phyloP scores from a whole-genome alignment of 2,797 vertebrate species.

The Simalia tracyae region DNA sequence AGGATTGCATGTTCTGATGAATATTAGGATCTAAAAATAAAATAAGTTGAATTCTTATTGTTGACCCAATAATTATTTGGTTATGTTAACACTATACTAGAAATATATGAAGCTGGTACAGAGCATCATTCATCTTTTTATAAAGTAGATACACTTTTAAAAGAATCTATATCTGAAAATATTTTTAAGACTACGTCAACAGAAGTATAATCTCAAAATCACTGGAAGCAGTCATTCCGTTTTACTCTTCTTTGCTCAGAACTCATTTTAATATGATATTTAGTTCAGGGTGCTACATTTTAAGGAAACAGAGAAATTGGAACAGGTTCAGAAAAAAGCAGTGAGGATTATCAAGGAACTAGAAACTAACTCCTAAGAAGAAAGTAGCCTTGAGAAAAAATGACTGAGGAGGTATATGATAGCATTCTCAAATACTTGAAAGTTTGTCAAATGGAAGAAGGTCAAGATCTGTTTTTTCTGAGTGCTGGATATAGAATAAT shows the following conservation, averaged over 20 bases:
- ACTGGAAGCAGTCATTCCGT: not conserved
- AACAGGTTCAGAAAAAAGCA: not conserved
- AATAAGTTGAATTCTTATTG: not conserved
- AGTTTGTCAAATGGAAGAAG: not conserved
- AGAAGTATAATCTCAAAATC: not conserved
- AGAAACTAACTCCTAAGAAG: not conserved
- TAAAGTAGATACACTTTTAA: not conserved
- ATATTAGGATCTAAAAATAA: not conserved
- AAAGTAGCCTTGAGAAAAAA: not conserved
- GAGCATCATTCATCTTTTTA: not conserved
- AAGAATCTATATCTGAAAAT: not conserved
- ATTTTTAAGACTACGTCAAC: not conserved
- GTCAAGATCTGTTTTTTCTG: not conserved
- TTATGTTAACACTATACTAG: not conserved
- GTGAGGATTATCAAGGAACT: not conserved
- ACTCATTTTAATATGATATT: not conserved
- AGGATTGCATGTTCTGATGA: not conserved
- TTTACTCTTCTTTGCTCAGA: not conserved
- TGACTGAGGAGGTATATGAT: not conserved
- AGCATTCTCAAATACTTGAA: not conserved
- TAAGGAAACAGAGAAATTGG: not conserved
- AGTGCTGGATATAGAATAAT: not conserved
- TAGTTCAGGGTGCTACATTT: not conserved
- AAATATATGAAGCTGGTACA: not conserved
- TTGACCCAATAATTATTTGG: not conserved